These are phyloP conservation scores for Apodemia duryi DNA, from an alignment of 2,888 invertebrate genomes.

Conservation along the genomic window DNA sequence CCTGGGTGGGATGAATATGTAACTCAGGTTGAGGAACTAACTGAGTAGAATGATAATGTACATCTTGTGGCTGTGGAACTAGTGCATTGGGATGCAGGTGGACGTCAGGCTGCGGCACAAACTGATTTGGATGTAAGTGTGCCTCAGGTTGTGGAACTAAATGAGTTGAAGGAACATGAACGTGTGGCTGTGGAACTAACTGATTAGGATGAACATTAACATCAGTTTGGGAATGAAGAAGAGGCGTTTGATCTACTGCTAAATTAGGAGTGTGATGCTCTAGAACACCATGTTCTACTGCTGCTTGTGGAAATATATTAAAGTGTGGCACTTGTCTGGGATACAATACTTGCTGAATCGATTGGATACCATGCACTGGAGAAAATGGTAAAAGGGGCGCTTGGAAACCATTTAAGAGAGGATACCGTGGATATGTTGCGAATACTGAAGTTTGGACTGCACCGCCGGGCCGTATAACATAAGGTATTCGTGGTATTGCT, in stretches of 20 bases:
- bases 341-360: constrained; percentile 40
- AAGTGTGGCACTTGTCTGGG: constrained; percentile 48
- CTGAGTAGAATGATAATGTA: constrained; percentile 2
- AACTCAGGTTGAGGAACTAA: constrained; percentile 34
- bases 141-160: constrained; percentile 22
- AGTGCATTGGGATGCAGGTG: constrained; percentile 19
- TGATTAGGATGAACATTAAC: constrained; percentile 37
- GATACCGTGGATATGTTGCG: constrained; percentile 67
- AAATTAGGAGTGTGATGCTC: constrained; percentile 41
- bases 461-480: constrained; percentile 64
- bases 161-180: constrained; percentile 22
- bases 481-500: constrained; percentile 40
- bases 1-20: constrained; percentile 36
- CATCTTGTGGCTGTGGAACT: constrained; percentile 30
- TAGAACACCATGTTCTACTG: constrained; percentile 39
- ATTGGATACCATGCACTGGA: constrained; percentile 30
- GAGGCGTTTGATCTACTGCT: constrained; percentile 38
- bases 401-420: constrained; percentile 53
- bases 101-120: constrained; percentile 32
- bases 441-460: constrained; percentile 67
- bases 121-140: constrained; percentile 30
- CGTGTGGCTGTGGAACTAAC: constrained; percentile 25
- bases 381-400: constrained; percentile 42
- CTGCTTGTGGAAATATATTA: constrained; percentile 43
- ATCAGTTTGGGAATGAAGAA: constrained; percentile 16